A percentile compares a stretch with the other conserved stretches of the same genome.
Evolutionary conservation across 1,140 invertebrate species (phyloP).

Genomic region (Diachasma alloeum): DNA sequence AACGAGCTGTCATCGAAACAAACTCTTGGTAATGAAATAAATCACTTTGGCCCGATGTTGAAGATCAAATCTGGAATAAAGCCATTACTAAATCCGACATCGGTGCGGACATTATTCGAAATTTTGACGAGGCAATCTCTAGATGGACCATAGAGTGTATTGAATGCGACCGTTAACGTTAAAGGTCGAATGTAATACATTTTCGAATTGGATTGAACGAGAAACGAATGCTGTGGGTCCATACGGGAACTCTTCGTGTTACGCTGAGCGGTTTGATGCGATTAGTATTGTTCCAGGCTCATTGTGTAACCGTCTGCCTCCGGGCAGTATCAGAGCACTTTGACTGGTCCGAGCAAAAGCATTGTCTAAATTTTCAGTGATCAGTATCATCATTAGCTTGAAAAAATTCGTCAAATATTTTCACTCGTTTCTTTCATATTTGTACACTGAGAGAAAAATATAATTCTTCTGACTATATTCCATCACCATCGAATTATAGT

Average conservation of each 20-base stretch:
- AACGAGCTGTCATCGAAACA: neutral
- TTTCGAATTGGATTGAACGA: constrained; percentile 37
- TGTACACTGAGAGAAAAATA: too few species aligned
- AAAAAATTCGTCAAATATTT: too few species aligned
- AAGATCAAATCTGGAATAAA: too few species aligned
- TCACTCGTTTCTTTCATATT: too few species aligned
- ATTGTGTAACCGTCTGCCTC: constrained; percentile 32
- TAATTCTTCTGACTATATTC: too few species aligned
- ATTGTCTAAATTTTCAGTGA: neutral
- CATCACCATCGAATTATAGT: too few species aligned
- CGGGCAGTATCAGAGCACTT: constrained; percentile 25
- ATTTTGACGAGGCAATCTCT: neutral
- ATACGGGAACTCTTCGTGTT: constrained; percentile 30
- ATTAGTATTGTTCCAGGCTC: constrained; percentile 52
- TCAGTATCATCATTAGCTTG: too few species aligned
- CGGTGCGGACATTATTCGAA: too few species aligned
- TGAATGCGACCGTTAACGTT: constrained; percentile 16
- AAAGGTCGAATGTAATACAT: constrained; percentile 37
- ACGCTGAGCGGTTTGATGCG: constrained; percentile 47
- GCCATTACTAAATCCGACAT: too few species aligned
- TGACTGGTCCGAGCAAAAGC: neutral
- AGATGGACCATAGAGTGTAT: neutral
- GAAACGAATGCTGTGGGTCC: neutral
- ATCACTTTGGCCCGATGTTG: too few species aligned
- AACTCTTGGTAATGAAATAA: too few species aligned